These are phyloP conservation scores for Distichodus sexfasciatus DNA, from an alignment of 2,797 vertebrate species.

Conservation along the genomic window DNA sequence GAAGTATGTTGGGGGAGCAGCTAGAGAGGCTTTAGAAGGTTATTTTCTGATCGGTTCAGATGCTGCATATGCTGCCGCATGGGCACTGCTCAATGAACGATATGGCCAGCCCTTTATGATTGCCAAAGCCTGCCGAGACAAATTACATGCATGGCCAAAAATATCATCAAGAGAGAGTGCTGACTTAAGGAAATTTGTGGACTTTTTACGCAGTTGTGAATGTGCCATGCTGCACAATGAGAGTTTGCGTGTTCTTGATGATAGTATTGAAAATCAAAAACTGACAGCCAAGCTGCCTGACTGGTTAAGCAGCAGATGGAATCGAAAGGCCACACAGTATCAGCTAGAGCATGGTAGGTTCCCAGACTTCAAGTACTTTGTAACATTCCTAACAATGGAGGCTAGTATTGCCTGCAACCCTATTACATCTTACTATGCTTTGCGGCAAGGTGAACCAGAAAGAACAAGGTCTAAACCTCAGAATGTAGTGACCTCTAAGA, in stretches of 20 bases:
- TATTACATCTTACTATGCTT: conserved; percentile 25
- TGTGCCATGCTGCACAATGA: conserved; percentile 33
- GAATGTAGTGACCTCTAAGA: background rate
- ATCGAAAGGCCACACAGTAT: conserved; percentile 22
- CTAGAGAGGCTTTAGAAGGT: conserved; percentile 29
- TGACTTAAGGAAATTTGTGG: conserved; percentile 34
- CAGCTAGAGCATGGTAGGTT: conserved; percentile 33
- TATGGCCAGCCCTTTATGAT: conserved; percentile 43
- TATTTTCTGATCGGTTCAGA: conserved; percentile 27
- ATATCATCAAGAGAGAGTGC: conserved; percentile 16
- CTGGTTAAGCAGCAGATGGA: conserved; percentile 35
- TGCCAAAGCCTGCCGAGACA: conserved; percentile 38
- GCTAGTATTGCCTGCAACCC: conserved; percentile 30
- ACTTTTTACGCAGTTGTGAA: conserved; percentile 36
- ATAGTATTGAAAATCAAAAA: conserved; percentile 45
- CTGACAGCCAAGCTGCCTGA: conserved; percentile 35
- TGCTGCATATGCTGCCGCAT: conserved; percentile 18
- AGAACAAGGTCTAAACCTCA: background rate
- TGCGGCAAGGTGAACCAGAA: conserved; percentile 17
- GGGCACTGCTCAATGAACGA: conserved; percentile 37
- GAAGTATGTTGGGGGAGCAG: conserved; percentile 41
- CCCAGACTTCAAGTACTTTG: conserved; percentile 37
- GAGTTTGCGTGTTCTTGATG: conserved; percentile 26
- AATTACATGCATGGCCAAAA: conserved; percentile 35
- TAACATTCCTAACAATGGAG: conserved; percentile 33